A percentile compares a stretch with the other conserved stretches of the same genome.
These are phyloP conservation scores for Pseudolycoriella hygida DNA, from an alignment of 2,888 invertebrate species.

Conservation along the genomic window DNA sequence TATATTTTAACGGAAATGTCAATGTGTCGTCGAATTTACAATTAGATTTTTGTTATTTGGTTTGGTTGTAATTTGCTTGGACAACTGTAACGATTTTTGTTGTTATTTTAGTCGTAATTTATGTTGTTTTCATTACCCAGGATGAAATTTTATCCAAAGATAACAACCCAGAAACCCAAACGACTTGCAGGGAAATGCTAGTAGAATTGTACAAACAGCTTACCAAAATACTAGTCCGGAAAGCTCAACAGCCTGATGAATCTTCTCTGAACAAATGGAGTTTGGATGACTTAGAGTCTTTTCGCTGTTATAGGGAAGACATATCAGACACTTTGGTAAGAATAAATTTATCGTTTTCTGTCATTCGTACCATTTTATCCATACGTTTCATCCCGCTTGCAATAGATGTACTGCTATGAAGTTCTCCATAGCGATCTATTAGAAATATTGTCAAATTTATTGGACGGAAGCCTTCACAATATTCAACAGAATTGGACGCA, in stretches of 20 bases:
- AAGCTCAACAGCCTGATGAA: conserved; percentile 57
- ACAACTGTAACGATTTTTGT: too few species aligned
- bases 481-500: conserved; percentile 36
- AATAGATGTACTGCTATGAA: conserved; percentile 67
- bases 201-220: conserved; percentile 65
- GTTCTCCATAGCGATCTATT: conserved; percentile 60
- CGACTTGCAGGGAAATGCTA: conserved; percentile 33
- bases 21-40: too few species aligned
- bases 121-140: conserved; percentile 8
- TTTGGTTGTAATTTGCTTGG: too few species aligned
- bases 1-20: too few species aligned
- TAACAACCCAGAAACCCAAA: conserved; percentile 17
- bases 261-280: conserved; percentile 39
- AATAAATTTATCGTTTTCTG: neutral
- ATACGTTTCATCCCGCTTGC: conserved; percentile 7
- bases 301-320: conserved; percentile 76
- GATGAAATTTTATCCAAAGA: conserved; percentile 26
- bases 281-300: conserved; percentile 66
- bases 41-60: too few species aligned
- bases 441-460: conserved; percentile 44
- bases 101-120: too few species aligned
- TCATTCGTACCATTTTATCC: neutral
- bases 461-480: conserved; percentile 41
- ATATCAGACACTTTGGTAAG: conserved; percentile 65
- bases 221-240: conserved; percentile 55